Evolutionary conservation across 1,140 invertebrate species (phyloP).

Genomic region (Bombyx mori): ASM3026992v2 NC_085107.1:17197501-17198000

Average conservation of each 20-base stretch:
- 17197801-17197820: constrained; percentile 18
- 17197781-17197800: constrained; percentile 24
- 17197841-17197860: constrained; percentile 2
- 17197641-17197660: too few relatives aligned
- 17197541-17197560: neutral
- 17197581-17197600: constrained; percentile 3
- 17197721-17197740: constrained; percentile 24
- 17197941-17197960: neutral
- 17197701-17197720: constrained; percentile 28
- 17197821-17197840: constrained; percentile 10
- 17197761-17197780: constrained; percentile 27
- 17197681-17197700: too few relatives aligned
- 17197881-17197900: neutral
- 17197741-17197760: constrained; percentile 12
- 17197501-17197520: neutral
- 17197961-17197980: too few relatives aligned
- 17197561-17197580: too few relatives aligned
- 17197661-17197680: too few relatives aligned
- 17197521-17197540: neutral
- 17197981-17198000: too few relatives aligned
- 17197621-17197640: too few relatives aligned
- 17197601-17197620: too few relatives aligned
- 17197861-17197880: neutral
- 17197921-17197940: constrained; percentile 3
- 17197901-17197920: constrained; percentile 6